Percentiles rank a stretch among this genome's conserved stretches.
phyloP scores from a whole-genome alignment of 2,888 invertebrate species.

The Eutolmus rufibarbis region DNA sequence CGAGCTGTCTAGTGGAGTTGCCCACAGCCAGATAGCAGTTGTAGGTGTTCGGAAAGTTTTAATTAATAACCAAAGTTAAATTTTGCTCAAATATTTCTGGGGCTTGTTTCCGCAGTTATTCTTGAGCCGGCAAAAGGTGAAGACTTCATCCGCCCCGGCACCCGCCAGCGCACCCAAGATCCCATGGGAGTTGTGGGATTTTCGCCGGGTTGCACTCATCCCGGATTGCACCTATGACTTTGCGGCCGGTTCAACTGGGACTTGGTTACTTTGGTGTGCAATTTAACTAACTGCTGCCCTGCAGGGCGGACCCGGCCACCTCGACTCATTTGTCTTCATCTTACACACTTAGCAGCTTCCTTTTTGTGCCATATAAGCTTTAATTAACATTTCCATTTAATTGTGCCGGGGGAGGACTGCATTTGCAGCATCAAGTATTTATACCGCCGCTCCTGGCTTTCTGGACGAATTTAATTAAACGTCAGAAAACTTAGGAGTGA shows the following conservation, averaged over 20 bases:
- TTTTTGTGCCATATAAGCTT: neutral
- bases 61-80: slow-evolving; percentile 29
- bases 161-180: neutral
- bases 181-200: neutral
- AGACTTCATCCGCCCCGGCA: neutral
- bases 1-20: neutral
- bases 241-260: slow-evolving; percentile 10
- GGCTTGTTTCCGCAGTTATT: slow-evolving; percentile 7
- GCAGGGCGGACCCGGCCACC: neutral
- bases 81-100: slow-evolving; percentile 16
- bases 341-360: neutral
- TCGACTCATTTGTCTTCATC: slow-evolving; percentile 3
- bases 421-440: neutral
- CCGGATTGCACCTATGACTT: slow-evolving; percentile 14
- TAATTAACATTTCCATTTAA: neutral
- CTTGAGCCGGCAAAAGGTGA: neutral
- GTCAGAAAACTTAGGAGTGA: neutral
- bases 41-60: slow-evolving; percentile 16
- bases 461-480: neutral
- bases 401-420: neutral
- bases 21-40: neutral
- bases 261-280: neutral
- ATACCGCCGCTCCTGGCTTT: neutral
- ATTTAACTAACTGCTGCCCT: neutral
- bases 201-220: neutral